Evolutionary conservation across 2,888 invertebrate genomes (phyloP).

Genomic region (Lasius platythorax): DNA sequence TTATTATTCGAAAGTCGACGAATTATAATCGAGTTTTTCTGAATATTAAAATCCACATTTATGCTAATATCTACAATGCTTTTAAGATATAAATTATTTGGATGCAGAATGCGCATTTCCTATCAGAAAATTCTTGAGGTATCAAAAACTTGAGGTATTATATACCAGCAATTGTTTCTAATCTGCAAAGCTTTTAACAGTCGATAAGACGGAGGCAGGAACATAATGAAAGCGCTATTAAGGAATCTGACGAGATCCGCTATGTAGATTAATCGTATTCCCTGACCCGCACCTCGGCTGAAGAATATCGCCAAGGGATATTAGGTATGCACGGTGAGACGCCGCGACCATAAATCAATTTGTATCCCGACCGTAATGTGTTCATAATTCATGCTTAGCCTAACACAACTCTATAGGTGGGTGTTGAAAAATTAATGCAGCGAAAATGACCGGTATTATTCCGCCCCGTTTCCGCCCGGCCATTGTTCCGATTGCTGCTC

Average conservation of each 20-base stretch:
- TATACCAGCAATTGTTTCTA: neutral
- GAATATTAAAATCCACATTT: neutral
- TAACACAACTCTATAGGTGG: constrained; percentile 73
- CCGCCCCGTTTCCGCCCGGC: constrained; percentile 40
- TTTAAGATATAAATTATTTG: neutral
- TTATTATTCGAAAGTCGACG: neutral
- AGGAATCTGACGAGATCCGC: constrained; percentile 76
- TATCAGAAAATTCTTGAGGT: neutral
- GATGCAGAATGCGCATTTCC: neutral
- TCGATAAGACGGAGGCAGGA: constrained; percentile 19
- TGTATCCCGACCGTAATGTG: constrained; percentile 83
- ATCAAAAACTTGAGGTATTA: constrained; percentile 14
- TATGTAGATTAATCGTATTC: constrained; percentile 83
- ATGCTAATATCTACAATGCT: neutral
- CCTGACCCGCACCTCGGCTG: constrained; percentile 75
- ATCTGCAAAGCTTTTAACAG: constrained; percentile 29
- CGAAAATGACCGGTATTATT: constrained; percentile 70
- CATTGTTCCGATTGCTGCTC: constrained; percentile 50
- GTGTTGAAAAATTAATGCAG: constrained; percentile 83
- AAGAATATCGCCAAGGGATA: constrained; percentile 81
- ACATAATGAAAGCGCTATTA: constrained; percentile 76
- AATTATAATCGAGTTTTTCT: neutral
- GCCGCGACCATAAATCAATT: constrained; percentile 85
- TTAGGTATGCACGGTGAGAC: constrained; percentile 83
- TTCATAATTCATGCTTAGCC: constrained; percentile 85